These are phyloP conservation scores for Ernsta delagoae DNA, from an alignment of 2,888 invertebrate species.

Conservation along the genomic window DNA sequence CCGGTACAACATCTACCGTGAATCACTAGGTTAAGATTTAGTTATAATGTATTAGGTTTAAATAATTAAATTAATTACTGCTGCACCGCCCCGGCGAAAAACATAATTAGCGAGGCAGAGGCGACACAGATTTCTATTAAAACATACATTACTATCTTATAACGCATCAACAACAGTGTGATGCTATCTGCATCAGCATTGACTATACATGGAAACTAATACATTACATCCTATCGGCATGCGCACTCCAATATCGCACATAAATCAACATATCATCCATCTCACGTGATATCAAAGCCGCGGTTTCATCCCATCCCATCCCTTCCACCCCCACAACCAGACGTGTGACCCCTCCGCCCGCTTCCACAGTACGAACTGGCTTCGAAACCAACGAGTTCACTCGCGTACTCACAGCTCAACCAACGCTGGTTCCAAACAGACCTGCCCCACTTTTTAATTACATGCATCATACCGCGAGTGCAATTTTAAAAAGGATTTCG, in stretches of 20 bases:
- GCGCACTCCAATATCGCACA: conserved; percentile 48
- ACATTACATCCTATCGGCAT: conserved; percentile 31
- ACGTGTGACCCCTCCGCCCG: conserved; percentile 7
- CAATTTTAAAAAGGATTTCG: conserved; percentile 70
- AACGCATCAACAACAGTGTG: not conserved
- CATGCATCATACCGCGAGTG: conserved; percentile 73
- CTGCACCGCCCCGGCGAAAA: no score
- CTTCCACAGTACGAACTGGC: not conserved
- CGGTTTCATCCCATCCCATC: conserved; percentile 53
- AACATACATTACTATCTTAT: no score
- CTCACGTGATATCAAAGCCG: conserved; percentile 63
- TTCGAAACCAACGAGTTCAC: not conserved
- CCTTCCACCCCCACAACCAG: conserved; percentile 30
- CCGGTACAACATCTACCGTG: no score
- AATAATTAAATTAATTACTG: no score
- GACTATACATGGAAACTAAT: conserved; percentile 29
- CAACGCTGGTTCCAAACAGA: conserved; percentile 49
- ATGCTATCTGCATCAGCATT: not conserved
- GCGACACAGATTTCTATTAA: no score
- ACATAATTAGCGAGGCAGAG: no score
- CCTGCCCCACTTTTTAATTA: conserved; percentile 77
- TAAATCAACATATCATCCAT: conserved; percentile 59
- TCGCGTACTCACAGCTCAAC: conserved; percentile 42
- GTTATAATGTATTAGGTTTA: no score
- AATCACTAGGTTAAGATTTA: no score